phyloP scores from a whole-genome alignment of 2,113 vertebrate species.

The Quiscalus mexicanus region DNA sequence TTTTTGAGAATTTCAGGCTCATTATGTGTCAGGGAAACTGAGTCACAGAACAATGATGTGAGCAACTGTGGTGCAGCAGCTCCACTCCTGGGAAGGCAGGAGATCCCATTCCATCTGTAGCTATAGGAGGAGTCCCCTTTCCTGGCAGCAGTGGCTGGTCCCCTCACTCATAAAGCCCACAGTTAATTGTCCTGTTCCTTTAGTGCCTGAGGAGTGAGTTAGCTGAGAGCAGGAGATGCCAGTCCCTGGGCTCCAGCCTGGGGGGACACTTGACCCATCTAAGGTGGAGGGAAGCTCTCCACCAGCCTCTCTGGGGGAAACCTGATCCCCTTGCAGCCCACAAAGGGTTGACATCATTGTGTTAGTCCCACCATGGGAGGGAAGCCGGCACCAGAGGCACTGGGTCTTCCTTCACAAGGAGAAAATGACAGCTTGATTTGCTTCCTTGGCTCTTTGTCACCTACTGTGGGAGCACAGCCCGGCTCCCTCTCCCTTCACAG shows the following conservation, averaged over 20 bases:
- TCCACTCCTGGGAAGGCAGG: neutral
- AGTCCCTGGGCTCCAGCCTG: neutral
- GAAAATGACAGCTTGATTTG: slow-evolving; percentile 36
- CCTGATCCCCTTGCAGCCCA: neutral
- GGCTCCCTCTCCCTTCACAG: neutral
- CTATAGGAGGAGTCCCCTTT: neutral
- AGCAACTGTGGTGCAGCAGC: neutral
- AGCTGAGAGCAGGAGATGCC: neutral
- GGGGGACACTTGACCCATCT: slow-evolving; percentile 5
- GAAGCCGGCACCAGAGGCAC: neutral
- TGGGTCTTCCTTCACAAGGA: slow-evolving; percentile 2
- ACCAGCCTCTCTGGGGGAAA: neutral
- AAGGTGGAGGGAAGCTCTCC: slow-evolving; percentile 31
- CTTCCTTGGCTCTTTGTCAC: slow-evolving; percentile 39
- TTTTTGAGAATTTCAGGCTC: neutral
- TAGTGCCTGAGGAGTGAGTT: neutral
- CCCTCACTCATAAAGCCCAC: neutral
- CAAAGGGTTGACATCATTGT: slow-evolving; percentile 43
- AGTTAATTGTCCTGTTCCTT: neutral
- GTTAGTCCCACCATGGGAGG: neutral
- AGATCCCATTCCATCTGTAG: neutral
- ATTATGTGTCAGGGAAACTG: neutral
- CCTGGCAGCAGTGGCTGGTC: neutral
- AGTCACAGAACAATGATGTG: neutral
- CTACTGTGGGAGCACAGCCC: neutral